phyloP scores from a whole-genome alignment of 2,113 vertebrate species.

The Python bivittatus region DNA sequence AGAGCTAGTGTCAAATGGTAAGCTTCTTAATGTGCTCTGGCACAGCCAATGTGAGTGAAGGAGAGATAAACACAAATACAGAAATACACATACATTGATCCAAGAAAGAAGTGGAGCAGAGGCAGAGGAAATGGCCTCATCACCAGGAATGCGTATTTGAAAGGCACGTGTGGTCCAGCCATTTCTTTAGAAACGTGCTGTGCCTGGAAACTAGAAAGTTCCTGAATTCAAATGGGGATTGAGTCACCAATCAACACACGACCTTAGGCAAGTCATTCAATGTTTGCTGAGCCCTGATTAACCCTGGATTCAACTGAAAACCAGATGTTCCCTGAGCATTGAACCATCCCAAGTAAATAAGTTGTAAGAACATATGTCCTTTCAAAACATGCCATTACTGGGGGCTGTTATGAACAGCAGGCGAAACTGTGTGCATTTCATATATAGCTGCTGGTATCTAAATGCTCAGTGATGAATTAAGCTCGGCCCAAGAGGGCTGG shows the following conservation, averaged over 20 bases:
- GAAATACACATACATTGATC: neutral
- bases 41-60: slow-evolving; percentile 6
- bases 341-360: slow-evolving; percentile 71
- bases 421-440: slow-evolving; percentile 36
- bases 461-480: neutral
- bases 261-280: slow-evolving; percentile 65
- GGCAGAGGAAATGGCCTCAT: slow-evolving; percentile 39
- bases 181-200: slow-evolving; percentile 36
- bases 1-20: slow-evolving; percentile 50
- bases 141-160: slow-evolving; percentile 45
- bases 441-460: neutral
- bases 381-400: slow-evolving; percentile 59
- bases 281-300: slow-evolving; percentile 69
- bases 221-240: slow-evolving; percentile 58
- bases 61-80: slow-evolving; percentile 35
- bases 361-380: slow-evolving; percentile 60
- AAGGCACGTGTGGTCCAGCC: slow-evolving; percentile 37
- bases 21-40: slow-evolving; percentile 48
- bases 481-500: neutral
- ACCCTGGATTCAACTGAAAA: slow-evolving; percentile 68
- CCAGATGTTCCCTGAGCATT: slow-evolving; percentile 67
- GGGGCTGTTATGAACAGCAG: slow-evolving; percentile 50
- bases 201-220: slow-evolving; percentile 58
- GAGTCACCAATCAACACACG: slow-evolving; percentile 47
- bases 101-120: slow-evolving; percentile 44